These are phyloP conservation scores for Eupithecia dodoneata DNA, from an alignment of 2,888 invertebrate genomes.

Conservation along the genomic window DNA sequence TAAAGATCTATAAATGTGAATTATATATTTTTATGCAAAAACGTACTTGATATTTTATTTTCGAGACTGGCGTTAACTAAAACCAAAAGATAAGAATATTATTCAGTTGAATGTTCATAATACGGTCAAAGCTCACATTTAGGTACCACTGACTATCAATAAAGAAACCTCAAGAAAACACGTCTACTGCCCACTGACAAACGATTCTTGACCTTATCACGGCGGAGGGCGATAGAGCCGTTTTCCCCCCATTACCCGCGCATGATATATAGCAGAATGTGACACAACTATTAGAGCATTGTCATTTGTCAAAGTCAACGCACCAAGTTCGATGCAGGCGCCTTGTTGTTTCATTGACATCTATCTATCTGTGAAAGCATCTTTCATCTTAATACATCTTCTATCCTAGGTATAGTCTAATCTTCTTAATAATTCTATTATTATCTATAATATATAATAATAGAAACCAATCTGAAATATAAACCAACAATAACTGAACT, in stretches of 20 bases:
- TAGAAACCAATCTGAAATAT: no score
- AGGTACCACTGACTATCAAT: slow-evolving; percentile 36
- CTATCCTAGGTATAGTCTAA: neutral
- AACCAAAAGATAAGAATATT: no score
- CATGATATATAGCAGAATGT: slow-evolving; percentile 77
- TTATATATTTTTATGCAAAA: no score
- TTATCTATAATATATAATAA: no score
- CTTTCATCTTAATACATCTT: neutral
- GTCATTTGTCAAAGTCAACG: slow-evolving; percentile 83
- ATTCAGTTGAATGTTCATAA: neutral
- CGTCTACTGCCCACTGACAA: slow-evolving; percentile 65
- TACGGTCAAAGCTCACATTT: neutral
- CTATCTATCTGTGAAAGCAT: neutral
- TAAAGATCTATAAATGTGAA: no score
- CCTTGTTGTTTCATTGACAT: slow-evolving; percentile 7
- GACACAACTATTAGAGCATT: slow-evolving; percentile 84
- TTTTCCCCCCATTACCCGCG: slow-evolving; percentile 77
- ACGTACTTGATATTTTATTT: no score
- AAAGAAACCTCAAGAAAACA: slow-evolving; percentile 41
- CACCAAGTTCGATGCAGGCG: slow-evolving; percentile 53
- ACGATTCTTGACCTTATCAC: slow-evolving; percentile 77
- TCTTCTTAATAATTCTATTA: neutral
- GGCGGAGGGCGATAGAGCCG: slow-evolving; percentile 72
- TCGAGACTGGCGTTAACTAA: no score
- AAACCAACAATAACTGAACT: no score